A percentile compares a stretch with the other conserved stretches of the same genome.
phyloP scores from a whole-genome alignment of 2,888 invertebrate genomes.

The Sinotaia quadrata region DNA sequence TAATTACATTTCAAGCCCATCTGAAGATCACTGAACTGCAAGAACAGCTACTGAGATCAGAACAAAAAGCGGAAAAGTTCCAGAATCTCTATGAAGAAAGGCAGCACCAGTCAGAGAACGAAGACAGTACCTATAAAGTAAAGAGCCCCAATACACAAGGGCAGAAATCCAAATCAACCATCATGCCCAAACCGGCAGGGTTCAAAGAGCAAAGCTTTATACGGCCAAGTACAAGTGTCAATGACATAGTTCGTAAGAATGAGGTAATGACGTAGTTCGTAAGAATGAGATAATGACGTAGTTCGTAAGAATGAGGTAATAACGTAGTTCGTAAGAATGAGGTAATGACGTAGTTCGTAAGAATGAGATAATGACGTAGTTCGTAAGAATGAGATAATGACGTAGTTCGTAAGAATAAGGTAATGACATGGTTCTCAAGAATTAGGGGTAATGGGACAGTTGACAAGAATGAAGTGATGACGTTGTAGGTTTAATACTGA shows the following conservation, averaged over 20 bases:
- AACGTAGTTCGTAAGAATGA: no score
- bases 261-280: no score
- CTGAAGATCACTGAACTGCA: conserved; percentile 20
- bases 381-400: no score
- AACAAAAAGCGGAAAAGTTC: conserved; percentile 17
- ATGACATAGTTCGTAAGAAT: conserved; percentile 22
- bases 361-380: no score
- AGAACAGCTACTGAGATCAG: conserved; percentile 13
- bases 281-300: no score
- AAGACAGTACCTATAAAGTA: background rate
- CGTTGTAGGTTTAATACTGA: no score
- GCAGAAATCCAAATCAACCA: background rate
- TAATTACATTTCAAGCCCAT: conserved; percentile 14
- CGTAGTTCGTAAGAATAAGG: no score
- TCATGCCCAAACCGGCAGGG: conserved; percentile 10
- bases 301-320: no score
- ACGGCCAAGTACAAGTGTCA: conserved; percentile 16
- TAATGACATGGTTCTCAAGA: no score
- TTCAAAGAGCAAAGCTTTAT: conserved; percentile 21
- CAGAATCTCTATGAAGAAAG: conserved; percentile 18
- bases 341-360: no score
- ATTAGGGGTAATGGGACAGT: no score
- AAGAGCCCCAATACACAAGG: background rate
- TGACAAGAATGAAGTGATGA: no score
- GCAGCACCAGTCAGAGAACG: conserved; percentile 1